phyloP scores from a whole-genome alignment of 1,140 invertebrate genomes.

The Adelges cooleyi region DNA sequence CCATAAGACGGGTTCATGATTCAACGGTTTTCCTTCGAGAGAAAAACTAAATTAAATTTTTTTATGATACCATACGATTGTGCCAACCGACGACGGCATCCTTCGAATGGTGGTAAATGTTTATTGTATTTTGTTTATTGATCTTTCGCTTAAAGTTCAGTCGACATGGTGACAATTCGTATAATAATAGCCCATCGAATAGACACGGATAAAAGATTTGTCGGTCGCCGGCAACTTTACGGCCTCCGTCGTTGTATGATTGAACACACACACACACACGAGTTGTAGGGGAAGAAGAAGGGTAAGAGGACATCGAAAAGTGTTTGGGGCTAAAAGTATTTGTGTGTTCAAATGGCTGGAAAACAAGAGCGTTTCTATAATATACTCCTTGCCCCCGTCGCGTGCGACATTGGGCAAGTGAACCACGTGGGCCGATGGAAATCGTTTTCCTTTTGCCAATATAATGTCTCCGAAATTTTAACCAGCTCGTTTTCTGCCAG shows the following conservation, averaged over 20 bases:
- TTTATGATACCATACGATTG: no score
- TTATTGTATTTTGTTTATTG: no score
- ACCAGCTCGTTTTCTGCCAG: neutral
- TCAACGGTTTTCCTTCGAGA: no score
- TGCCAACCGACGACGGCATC: no score
- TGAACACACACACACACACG: no score
- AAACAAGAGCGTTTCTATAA: slow-evolving; percentile 13
- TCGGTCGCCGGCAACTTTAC: neutral
- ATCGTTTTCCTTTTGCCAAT: slow-evolving; percentile 6
- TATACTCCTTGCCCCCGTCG: neutral
- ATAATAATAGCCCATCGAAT: no score
- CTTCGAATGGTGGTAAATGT: no score
- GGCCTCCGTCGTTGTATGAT: neutral
- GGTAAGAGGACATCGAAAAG: neutral
- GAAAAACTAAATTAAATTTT: no score
- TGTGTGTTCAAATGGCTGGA: slow-evolving; percentile 20
- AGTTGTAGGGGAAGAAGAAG: no score
- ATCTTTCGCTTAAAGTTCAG: no score
- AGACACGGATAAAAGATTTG: neutral
- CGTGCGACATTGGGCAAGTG: neutral
- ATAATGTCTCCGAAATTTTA: neutral
- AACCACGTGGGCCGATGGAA: neutral
- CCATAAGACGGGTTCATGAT: no score
- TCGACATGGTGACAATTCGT: no score
- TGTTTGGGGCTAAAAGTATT: slow-evolving; percentile 21